A percentile compares a stretch with the other conserved stretches of the same genome.
Conservation (phyloP, 2,113 vertebrate genomes). For the Scytalopus superciliaris region DNA sequence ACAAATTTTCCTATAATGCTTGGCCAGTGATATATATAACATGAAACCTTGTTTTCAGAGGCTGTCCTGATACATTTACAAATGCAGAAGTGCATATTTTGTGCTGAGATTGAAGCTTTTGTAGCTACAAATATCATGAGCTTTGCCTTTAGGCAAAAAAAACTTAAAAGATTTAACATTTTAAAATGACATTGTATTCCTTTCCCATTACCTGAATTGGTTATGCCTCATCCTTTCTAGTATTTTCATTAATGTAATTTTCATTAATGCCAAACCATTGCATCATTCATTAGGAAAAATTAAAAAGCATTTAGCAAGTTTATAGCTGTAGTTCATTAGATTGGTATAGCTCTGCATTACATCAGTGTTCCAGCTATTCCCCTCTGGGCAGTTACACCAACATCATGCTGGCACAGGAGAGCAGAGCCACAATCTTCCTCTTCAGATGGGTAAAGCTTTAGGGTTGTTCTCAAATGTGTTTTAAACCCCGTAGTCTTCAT, state of each 20-base stretch:
- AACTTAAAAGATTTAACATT: not conserved
- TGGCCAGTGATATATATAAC: not conserved
- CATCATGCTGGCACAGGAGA: not conserved
- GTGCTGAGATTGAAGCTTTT: not conserved
- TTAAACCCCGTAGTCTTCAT: not conserved
- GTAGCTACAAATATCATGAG: not conserved
- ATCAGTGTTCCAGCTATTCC: not conserved
- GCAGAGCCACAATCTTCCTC: not conserved
- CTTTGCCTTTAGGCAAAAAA: not conserved
- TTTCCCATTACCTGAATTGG: not conserved
- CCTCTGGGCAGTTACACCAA: not conserved
- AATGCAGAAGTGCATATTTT: not conserved
- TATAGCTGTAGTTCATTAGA: not conserved
- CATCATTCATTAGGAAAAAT: conserved; percentile 1
- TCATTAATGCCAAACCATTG: not conserved
- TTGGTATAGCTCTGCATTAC: not conserved
- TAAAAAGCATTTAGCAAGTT: conserved; percentile 8
- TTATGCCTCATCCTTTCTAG: not conserved
- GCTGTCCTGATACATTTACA: not conserved
- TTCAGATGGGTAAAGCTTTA: not conserved
- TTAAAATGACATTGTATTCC: not conserved
- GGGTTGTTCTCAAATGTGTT: not conserved
- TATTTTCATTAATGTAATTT: not conserved
- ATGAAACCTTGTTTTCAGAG: not conserved
- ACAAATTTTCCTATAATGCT: not conserved